Evolutionary conservation across 2,888 invertebrate species (phyloP).

Genomic region (Gnatocerus cornutus): DNA sequence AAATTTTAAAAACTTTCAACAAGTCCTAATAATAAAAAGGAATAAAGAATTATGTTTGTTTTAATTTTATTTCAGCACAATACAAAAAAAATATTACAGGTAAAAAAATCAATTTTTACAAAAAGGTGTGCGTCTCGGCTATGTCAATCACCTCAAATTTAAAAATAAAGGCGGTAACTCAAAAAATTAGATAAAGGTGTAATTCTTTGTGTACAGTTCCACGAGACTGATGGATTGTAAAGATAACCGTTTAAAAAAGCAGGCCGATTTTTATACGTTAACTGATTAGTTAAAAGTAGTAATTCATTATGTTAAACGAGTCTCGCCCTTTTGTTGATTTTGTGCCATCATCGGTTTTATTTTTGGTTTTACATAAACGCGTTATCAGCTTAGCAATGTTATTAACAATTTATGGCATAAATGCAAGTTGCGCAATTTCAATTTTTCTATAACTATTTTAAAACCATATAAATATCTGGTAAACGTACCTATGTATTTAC

Average conservation of each 20-base stretch:
- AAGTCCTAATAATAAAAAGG: no score
- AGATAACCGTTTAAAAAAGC: not conserved
- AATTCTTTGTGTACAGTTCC: not conserved
- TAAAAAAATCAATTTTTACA: slow-evolving; percentile 4
- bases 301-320: not conserved
- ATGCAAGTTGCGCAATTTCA: no score
- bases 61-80: no score
- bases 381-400: no score
- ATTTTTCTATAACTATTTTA: no score
- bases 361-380: not conserved
- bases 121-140: slow-evolving; percentile 3
- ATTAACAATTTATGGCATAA: no score
- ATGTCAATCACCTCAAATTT: slow-evolving; percentile 5
- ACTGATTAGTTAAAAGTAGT: not conserved
- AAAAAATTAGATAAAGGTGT: slow-evolving; percentile 5
- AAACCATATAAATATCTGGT: no score
- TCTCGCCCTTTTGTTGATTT: no score
- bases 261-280: not conserved
- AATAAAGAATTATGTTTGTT: no score
- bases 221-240: not conserved
- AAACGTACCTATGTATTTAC: no score
- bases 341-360: no score
- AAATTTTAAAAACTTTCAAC: no score
- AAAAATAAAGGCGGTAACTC: not conserved
- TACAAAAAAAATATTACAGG: not conserved